These are phyloP conservation scores for Escarpia spicata DNA, from an alignment of 2,888 invertebrate genomes.

Conservation along the genomic window DNA sequence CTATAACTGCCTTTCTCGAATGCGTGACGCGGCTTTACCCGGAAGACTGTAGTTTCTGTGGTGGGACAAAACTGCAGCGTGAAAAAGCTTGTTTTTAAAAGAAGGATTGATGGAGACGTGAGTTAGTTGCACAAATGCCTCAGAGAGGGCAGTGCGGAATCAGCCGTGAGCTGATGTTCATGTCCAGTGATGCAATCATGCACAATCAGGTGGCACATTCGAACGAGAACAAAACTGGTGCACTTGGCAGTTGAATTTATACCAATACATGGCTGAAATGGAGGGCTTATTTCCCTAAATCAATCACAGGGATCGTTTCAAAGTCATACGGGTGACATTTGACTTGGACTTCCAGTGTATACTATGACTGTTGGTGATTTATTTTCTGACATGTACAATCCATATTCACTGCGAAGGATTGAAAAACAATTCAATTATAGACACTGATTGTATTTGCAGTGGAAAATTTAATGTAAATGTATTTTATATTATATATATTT, in stretches of 20 bases:
- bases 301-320: neutral
- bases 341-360: neutral
- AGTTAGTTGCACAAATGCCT: neutral
- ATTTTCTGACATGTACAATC: neutral
- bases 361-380: neutral
- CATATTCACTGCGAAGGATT: neutral
- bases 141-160: neutral
- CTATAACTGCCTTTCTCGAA: neutral
- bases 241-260: neutral
- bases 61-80: neutral
- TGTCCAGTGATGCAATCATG: neutral
- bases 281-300: neutral
- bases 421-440: neutral
- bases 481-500: too few relatives aligned
- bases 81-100: neutral
- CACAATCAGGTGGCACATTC: neutral
- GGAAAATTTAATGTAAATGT: neutral
- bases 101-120: neutral
- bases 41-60: neutral
- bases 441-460: neutral
- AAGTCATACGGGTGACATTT: neutral
- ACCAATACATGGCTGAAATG: conserved; percentile 4
- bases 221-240: neutral
- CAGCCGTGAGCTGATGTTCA: neutral
- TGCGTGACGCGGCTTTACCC: neutral